A percentile compares a stretch with the other conserved stretches of the same genome.
These are phyloP conservation scores for Microcaecilia unicolor DNA, from an alignment of 2,797 vertebrate genomes.

Conservation along the genomic window DNA sequence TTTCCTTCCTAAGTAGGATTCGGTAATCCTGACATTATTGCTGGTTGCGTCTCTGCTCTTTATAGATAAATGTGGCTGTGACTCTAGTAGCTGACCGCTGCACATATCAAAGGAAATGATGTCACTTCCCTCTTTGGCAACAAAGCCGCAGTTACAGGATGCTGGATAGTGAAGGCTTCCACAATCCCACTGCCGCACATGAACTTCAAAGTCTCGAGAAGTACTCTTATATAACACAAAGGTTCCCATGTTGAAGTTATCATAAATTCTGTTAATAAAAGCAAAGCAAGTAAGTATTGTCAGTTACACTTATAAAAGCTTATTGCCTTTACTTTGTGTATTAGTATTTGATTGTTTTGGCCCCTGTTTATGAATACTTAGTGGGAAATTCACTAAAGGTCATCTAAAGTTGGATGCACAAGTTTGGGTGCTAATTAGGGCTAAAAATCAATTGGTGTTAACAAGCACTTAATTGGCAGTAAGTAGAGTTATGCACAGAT, in stretches of 20 bases:
- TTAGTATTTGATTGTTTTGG: no score
- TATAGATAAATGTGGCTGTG: conserved; percentile 63
- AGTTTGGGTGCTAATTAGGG: no score
- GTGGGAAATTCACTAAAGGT: no score
- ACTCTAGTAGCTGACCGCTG: conserved; percentile 58
- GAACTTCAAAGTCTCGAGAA: conserved; percentile 66
- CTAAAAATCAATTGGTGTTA: no score
- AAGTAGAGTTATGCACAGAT: no score
- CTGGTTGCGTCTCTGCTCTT: conserved; percentile 52
- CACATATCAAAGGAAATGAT: conserved; percentile 77
- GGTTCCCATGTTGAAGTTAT: conserved; percentile 74
- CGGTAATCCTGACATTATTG: conserved; percentile 61
- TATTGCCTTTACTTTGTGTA: no score
- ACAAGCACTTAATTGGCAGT: no score
- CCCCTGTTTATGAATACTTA: no score
- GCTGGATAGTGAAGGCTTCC: conserved; percentile 60
- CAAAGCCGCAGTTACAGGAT: conserved; percentile 74
- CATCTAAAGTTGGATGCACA: no score
- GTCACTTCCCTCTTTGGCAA: conserved; percentile 59
- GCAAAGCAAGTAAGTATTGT: no score
- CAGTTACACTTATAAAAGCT: no score
- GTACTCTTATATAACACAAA: conserved; percentile 73
- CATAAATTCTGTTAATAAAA: conserved; percentile 55
- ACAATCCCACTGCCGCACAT: conserved; percentile 78
- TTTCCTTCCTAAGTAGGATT: conserved; percentile 83